Evolutionary conservation across 2,888 invertebrate species (phyloP).

Genomic region (Eupithecia tripunctaria): DNA sequence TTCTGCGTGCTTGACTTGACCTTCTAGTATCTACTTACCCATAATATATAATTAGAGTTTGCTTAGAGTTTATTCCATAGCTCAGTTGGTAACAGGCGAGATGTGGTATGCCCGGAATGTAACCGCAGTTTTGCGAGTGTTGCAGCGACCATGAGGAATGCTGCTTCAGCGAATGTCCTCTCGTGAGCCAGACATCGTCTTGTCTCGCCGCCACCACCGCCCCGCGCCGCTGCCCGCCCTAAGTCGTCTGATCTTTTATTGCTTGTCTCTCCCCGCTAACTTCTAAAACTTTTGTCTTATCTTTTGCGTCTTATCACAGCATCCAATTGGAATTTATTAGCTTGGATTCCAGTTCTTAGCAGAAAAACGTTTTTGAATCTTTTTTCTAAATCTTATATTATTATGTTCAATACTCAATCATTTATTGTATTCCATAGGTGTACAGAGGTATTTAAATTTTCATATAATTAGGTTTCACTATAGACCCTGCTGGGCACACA

Average conservation of each 20-base stretch:
- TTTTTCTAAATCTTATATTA: too few species aligned
- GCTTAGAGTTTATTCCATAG: slow-evolving; percentile 42
- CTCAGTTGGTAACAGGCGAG: slow-evolving; percentile 50
- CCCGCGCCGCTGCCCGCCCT: slow-evolving; percentile 4
- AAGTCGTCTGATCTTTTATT: slow-evolving; percentile 16
- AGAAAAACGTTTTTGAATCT: neutral
- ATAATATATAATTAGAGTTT: slow-evolving; percentile 32
- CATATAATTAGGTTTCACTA: too few species aligned
- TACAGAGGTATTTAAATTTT: too few species aligned
- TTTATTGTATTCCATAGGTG: too few species aligned
- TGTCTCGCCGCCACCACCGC: neutral
- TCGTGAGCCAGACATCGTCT: slow-evolving; percentile 9
- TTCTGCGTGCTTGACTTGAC: slow-evolving; percentile 24
- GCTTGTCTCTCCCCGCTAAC: slow-evolving; percentile 18
- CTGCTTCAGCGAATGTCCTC: slow-evolving; percentile 63
- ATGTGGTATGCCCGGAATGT: slow-evolving; percentile 70
- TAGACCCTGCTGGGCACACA: too few species aligned
- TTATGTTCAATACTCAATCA: too few species aligned
- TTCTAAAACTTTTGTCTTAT: slow-evolving; percentile 9
- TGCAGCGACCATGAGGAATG: slow-evolving; percentile 49
- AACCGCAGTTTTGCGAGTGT: slow-evolving; percentile 58
- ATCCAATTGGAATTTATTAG: neutral
- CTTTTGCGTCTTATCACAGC: slow-evolving; percentile 1
- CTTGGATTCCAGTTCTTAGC: neutral
- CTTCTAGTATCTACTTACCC: slow-evolving; percentile 23